These are phyloP conservation scores for Coturnix japonica DNA, from an alignment of 2,113 vertebrate species.

Conservation along the genomic window DNA sequence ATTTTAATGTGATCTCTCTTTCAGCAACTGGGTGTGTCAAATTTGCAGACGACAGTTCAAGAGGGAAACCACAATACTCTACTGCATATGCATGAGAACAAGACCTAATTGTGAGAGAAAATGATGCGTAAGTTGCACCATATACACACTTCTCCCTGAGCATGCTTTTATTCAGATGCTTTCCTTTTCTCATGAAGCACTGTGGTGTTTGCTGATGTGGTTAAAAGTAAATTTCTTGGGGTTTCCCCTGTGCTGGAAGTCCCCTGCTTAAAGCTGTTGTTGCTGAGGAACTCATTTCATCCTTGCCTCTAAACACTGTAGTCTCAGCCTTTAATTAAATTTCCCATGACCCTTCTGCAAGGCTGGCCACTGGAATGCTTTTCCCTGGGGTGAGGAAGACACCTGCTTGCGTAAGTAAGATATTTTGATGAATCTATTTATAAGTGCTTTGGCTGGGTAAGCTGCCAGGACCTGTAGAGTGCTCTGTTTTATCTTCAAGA, in stretches of 20 bases:
- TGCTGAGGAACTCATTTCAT: background rate
- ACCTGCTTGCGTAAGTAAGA: constrained; percentile 1
- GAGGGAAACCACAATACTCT: background rate
- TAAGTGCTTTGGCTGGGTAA: background rate
- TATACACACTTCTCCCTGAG: background rate
- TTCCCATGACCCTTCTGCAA: background rate
- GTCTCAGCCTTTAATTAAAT: constrained; percentile 13
- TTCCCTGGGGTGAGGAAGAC: background rate
- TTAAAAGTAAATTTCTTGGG: background rate
- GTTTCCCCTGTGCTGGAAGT: background rate
- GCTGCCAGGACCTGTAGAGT: background rate
- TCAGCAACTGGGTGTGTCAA: background rate
- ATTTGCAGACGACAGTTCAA: background rate
- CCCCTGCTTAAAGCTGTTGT: background rate
- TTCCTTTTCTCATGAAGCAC: background rate
- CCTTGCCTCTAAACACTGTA: background rate
- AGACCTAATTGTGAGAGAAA: background rate
- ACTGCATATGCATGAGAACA: background rate
- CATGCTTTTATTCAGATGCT: background rate
- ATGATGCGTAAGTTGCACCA: background rate
- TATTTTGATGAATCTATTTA: constrained; percentile 16
- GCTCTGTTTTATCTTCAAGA: background rate
- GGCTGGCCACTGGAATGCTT: constrained; percentile 15
- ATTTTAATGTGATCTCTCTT: background rate
- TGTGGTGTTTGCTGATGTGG: background rate